Conservation (phyloP, 2,113 vertebrate species). For the Columbina picui region DNA sequence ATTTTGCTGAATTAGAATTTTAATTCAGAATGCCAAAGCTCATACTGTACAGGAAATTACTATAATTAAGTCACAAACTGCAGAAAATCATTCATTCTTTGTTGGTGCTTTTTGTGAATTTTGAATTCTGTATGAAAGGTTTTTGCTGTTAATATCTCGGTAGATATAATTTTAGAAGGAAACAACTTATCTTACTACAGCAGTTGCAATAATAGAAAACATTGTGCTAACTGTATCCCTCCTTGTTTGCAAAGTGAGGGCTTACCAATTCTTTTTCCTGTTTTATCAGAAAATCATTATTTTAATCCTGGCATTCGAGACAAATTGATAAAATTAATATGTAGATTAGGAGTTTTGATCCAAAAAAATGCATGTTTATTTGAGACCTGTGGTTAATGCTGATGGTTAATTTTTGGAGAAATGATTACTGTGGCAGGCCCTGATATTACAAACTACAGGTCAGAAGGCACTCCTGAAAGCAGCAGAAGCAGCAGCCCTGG, state of each 20-base stretch:
- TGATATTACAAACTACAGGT: not conserved
- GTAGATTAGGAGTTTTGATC: not conserved
- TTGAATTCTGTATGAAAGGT: not conserved
- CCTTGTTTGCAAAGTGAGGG: not conserved
- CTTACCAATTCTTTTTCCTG: not conserved
- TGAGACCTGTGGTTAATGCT: not conserved
- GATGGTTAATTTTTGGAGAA: not conserved
- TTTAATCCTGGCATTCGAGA: not conserved
- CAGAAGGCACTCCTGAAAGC: not conserved
- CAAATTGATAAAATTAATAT: not conserved
- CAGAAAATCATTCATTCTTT: not conserved
- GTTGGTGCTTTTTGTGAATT: not conserved
- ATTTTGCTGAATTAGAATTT: constrained; percentile 6
- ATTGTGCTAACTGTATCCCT: not conserved
- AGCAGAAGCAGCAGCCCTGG: not conserved
- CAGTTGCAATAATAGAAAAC: not conserved
- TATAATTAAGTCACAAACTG: not conserved
- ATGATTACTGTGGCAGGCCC: not conserved
- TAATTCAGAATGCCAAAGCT: constrained; percentile 3
- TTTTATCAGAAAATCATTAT: not conserved
- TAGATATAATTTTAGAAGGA: not conserved
- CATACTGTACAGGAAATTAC: not conserved
- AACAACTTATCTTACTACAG: not conserved
- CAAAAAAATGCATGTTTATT: not conserved
- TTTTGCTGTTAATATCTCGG: not conserved